These are phyloP conservation scores for Indicator maculatus DNA, from an alignment of 2,113 vertebrate genomes.

Conservation along the genomic window DNA sequence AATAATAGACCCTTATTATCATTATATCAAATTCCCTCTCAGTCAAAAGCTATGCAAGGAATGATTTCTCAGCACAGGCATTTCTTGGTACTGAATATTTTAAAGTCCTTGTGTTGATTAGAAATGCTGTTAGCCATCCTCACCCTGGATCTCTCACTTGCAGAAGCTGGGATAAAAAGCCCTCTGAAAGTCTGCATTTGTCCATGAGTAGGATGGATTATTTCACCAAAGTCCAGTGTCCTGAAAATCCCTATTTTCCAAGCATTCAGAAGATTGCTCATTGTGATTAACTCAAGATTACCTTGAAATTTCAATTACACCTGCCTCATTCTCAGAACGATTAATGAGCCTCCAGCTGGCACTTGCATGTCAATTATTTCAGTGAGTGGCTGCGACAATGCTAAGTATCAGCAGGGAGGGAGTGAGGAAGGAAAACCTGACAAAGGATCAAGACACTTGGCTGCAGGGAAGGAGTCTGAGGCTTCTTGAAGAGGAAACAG, in stretches of 20 bases:
- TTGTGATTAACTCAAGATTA: slow-evolving; percentile 42
- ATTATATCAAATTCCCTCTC: slow-evolving; percentile 15
- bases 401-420: background rate
- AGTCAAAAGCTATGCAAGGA: background rate
- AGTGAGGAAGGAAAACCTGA: background rate
- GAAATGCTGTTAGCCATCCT: background rate
- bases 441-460: background rate
- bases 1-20: background rate
- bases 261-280: slow-evolving; percentile 43
- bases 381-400: background rate
- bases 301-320: slow-evolving; percentile 63
- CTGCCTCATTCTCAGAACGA: slow-evolving; percentile 52
- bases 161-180: background rate
- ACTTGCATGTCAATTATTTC: slow-evolving; percentile 50
- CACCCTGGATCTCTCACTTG: background rate
- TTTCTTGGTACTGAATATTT: slow-evolving; percentile 37
- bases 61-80: slow-evolving; percentile 6
- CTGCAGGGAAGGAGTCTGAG: background rate
- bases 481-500: background rate
- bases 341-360: slow-evolving; percentile 3
- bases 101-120: slow-evolving; percentile 10
- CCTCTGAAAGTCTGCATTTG: slow-evolving; percentile 1
- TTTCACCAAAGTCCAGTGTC: slow-evolving; percentile 9
- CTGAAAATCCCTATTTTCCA: slow-evolving; percentile 48
- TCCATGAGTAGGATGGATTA: slow-evolving; percentile 12